Conservation (phyloP, 2,113 vertebrate genomes). For the Phrynocephalus versicolor region DNA sequence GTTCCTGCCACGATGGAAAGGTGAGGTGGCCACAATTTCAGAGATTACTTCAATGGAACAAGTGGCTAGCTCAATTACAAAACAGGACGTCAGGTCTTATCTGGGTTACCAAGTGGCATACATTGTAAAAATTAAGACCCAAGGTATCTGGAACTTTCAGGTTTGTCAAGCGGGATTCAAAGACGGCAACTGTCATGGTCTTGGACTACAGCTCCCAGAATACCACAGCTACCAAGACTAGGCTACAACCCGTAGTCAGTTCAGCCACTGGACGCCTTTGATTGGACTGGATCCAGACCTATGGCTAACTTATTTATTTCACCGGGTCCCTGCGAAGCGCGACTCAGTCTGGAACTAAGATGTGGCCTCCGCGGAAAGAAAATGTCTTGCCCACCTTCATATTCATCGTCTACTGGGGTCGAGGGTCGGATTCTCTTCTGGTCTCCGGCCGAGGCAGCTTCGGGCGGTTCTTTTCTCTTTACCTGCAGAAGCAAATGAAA, state of each 20-base stretch:
- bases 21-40: not conserved
- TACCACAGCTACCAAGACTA: conserved; percentile 33
- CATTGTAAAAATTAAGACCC: not conserved
- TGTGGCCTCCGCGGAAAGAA: conserved; percentile 37
- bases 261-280: not conserved
- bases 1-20: not conserved
- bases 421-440: conserved; percentile 93
- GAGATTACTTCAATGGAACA: not conserved
- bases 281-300: not conserved
- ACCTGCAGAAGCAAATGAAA: conserved; percentile 74
- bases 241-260: not conserved
- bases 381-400: conserved; percentile 84
- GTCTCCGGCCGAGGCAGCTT: conserved; percentile 83
- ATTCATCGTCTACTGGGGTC: conserved; percentile 91
- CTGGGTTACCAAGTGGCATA: not conserved
- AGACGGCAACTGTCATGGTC: not conserved
- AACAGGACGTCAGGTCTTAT: not conserved
- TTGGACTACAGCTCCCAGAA: not conserved
- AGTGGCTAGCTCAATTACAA: not conserved
- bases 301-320: not conserved
- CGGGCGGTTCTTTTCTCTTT: conserved; percentile 96
- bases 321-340: not conserved
- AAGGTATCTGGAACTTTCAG: not conserved
- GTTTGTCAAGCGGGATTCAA: not conserved
- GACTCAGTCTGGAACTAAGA: too few species aligned